These are phyloP conservation scores for Phrixothrix hirtus DNA, from an alignment of 2,888 invertebrate species.

Conservation along the genomic window DNA sequence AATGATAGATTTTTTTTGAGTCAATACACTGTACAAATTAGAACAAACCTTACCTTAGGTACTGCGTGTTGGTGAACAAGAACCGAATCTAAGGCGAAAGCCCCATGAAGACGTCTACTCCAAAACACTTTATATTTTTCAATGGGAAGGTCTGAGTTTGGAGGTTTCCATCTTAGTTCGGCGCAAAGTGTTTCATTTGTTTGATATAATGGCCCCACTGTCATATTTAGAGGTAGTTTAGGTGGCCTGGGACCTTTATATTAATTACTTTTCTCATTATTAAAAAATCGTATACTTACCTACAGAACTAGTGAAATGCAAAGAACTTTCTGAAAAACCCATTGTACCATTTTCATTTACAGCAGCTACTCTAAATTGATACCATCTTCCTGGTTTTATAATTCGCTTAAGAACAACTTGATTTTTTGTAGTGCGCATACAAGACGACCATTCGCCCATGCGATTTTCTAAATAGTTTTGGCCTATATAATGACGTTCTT, in stretches of 20 bases:
- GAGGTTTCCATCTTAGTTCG: conserved; percentile 69
- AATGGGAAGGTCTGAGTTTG: conserved; percentile 72
- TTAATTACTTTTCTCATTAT: neutral
- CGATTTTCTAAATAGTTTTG: conserved; percentile 66
- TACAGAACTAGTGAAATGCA: conserved; percentile 62
- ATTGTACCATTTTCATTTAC: conserved; percentile 72
- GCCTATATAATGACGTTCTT: conserved; percentile 73
- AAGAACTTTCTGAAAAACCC: conserved; percentile 68
- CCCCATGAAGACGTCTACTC: conserved; percentile 69
- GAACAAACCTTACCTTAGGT: conserved; percentile 59
- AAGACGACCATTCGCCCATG: conserved; percentile 67
- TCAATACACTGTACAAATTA: neutral
- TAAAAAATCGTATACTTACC: conserved; percentile 42
- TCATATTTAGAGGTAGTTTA: conserved; percentile 64
- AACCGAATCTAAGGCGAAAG: conserved; percentile 64
- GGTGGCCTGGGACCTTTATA: conserved; percentile 63
- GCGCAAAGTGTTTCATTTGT: conserved; percentile 60
- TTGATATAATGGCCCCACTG: conserved; percentile 57
- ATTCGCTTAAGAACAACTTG: conserved; percentile 61
- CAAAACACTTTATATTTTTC: conserved; percentile 74
- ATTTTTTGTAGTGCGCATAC: conserved; percentile 60
- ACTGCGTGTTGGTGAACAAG: conserved; percentile 66
- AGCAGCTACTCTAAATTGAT: conserved; percentile 77
- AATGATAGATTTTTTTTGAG: no score
- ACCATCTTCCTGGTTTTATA: conserved; percentile 74